Conservation (phyloP, 2,888 invertebrate genomes). For the Drosophila planitibia region DNA sequence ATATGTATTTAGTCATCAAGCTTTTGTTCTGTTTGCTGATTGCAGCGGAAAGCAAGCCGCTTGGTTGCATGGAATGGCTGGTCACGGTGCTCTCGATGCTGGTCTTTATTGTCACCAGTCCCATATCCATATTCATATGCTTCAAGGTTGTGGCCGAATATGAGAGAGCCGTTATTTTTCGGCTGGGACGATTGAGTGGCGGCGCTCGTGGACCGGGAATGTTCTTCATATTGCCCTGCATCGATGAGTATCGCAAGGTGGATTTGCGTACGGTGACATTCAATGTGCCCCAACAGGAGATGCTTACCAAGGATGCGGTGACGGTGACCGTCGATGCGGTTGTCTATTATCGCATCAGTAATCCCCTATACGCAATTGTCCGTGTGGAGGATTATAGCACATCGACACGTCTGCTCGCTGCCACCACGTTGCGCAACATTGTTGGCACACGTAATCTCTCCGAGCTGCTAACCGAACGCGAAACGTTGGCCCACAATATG, state of each 20-base stretch:
- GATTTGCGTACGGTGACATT: slow-evolving; percentile 97
- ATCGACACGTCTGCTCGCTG: slow-evolving; percentile 92
- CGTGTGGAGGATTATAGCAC: slow-evolving; percentile 92
- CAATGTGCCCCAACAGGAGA: slow-evolving; percentile 98
- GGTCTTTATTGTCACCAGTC: slow-evolving; percentile 91
- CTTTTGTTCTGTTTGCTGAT: slow-evolving; percentile 4
- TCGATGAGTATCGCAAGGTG: slow-evolving; percentile 96
- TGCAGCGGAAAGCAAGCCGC: slow-evolving; percentile 87
- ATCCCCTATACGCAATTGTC: slow-evolving; percentile 91
- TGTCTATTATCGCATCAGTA: slow-evolving; percentile 93
- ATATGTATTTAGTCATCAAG: neutral
- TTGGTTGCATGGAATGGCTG: slow-evolving; percentile 90
- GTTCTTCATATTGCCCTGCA: slow-evolving; percentile 97
- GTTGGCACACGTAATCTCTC: slow-evolving; percentile 96
- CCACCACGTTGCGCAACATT: slow-evolving; percentile 94
- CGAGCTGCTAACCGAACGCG: slow-evolving; percentile 96
- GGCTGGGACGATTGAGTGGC: slow-evolving; percentile 90
- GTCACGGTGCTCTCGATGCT: slow-evolving; percentile 90
- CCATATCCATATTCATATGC: slow-evolving; percentile 93
- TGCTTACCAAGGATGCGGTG: slow-evolving; percentile 96
- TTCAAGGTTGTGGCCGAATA: slow-evolving; percentile 96
- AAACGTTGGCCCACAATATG: slow-evolving; percentile 96
- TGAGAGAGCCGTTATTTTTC: slow-evolving; percentile 95
- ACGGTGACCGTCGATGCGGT: slow-evolving; percentile 97
- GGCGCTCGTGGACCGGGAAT: slow-evolving; percentile 90